A percentile compares a stretch with the other conserved stretches of the same genome.
These are phyloP conservation scores for Plumapathes pennacea DNA, from an alignment of 92 coral and sea anemone genomes.

Conservation along the genomic window DNA sequence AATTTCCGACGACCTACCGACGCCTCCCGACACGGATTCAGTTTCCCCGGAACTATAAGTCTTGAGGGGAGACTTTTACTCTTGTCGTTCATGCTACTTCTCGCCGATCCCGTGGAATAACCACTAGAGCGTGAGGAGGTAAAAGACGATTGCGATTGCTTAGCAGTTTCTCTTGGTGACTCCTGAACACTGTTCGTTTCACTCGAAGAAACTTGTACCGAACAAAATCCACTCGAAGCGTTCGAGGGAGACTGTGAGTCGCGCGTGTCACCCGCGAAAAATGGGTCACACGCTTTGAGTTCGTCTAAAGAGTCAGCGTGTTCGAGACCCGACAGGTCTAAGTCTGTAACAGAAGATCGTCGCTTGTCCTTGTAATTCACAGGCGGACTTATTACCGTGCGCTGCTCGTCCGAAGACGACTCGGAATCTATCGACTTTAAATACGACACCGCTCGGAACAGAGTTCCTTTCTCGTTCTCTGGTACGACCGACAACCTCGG, in stretches of 20 bases:
- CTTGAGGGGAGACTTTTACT: background rate
- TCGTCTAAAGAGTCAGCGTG: conserved; percentile 67
- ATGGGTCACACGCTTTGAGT: conserved; percentile 82
- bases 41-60: conserved; percentile 30
- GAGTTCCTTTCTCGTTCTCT: conserved; percentile 34
- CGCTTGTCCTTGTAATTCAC: conserved; percentile 12
- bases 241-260: conserved; percentile 77
- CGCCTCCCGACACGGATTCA: conserved; percentile 15
- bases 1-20: conserved; percentile 25
- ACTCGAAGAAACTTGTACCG: conserved; percentile 78
- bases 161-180: conserved; percentile 53
- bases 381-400: conserved; percentile 32
- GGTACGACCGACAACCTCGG: conserved; percentile 37
- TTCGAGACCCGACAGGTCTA: conserved; percentile 22
- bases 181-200: conserved; percentile 87
- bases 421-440: conserved; percentile 65
- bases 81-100: conserved; percentile 60
- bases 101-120: conserved; percentile 30
- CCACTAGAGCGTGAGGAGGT: conserved; percentile 67
- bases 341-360: conserved; percentile 26
- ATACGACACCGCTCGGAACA: conserved; percentile 61
- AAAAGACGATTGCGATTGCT: no score
- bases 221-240: conserved; percentile 80
- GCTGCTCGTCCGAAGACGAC: conserved; percentile 69
- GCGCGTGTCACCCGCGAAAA: conserved; percentile 34